Evolutionary conservation across 2,113 vertebrate genomes (phyloP), one percentile per base, ranked within the genome.

Genomic region (Nerophis lumbriciformis): DNA sequence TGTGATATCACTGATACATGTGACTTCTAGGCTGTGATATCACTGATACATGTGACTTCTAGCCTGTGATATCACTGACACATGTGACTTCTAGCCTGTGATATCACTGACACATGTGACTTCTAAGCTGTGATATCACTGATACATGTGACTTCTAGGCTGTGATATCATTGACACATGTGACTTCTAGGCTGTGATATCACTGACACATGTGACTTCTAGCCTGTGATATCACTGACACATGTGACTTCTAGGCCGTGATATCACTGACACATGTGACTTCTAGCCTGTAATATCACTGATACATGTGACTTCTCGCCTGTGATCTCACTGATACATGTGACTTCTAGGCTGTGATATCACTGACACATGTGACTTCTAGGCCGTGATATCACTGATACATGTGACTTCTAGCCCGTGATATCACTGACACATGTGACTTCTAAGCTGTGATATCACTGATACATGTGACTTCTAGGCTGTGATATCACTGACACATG

Each of bases 231-330:
- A 60, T 75, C 2, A 11, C 36, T 71, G 63, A 62, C 7, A 5
- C 45, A 73, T 55, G 16, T 16, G 68, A 57, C 65, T 53, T 56
- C 61, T 56, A 53, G 65, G 39, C 19, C 47, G 8, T 0, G 16
- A 69, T 68, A 60, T 75, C 2, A 11, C 36, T 71, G 63, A 62
- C 8, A 5, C 45, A 73, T 55, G 16, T 16, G 68, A 57, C 65
- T 53, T 56, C 61, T 56, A 53, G 65, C 39, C 19, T 47, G 8
- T 0, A 15, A 69, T 68, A 60, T 75, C 2, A 11, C 36, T 71
- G 63, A 62, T 6, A 5, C 45, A 73, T 55, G 16, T 16, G 68
- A 57, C 62, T 53, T 56, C 61, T 56, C 51, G 65, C 45, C 19
- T 49, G 8, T 0, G 16, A 69, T 68, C 55, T 75, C 2, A 11